Evolutionary conservation across 2,797 vertebrate genomes (phyloP).

Genomic region (Myripristis jacobus): DNA sequence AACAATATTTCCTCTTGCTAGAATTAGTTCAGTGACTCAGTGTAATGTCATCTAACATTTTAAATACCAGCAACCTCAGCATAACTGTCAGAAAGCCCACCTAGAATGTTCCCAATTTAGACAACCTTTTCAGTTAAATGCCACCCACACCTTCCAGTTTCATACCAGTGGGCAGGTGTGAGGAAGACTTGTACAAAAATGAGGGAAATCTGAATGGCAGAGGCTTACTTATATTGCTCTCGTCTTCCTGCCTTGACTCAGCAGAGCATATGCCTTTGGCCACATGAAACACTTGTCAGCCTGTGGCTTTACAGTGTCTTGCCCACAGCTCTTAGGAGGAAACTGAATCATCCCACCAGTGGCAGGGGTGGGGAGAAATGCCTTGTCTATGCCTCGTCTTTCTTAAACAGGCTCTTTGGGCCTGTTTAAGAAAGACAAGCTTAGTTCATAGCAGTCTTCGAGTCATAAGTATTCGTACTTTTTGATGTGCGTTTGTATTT

Average conservation of each 20-base stretch:
- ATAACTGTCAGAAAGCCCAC: constrained; percentile 39
- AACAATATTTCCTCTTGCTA: background rate
- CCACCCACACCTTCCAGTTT: constrained; percentile 75
- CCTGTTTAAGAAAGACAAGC: constrained; percentile 2
- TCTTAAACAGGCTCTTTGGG: too few relatives aligned
- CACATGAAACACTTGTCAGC: constrained; percentile 79
- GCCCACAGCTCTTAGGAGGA: constrained; percentile 78
- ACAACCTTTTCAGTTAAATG: constrained; percentile 48
- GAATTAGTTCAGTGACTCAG: constrained; percentile 3
- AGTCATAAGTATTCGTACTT: background rate
- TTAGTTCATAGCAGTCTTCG: background rate
- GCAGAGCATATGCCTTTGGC: constrained; percentile 69
- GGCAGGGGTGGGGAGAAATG: constrained; percentile 39
- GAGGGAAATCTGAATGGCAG: constrained; percentile 70
- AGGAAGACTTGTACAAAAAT: constrained; percentile 45
- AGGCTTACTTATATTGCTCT: constrained; percentile 53
- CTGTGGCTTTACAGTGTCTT: constrained; percentile 77
- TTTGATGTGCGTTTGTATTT: background rate
- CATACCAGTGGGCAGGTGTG: constrained; percentile 75
- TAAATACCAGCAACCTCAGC: constrained; percentile 50
- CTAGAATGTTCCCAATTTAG: constrained; percentile 70
- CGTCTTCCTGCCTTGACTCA: constrained; percentile 79
- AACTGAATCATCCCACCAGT: constrained; percentile 77
- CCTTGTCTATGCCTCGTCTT: too few relatives aligned
- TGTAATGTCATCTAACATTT: constrained; percentile 1